Evolutionary conservation across 1,140 invertebrate genomes (phyloP), one percentile per base, ranked within the genome.

Genomic region (Papilio xuthus): DNA sequence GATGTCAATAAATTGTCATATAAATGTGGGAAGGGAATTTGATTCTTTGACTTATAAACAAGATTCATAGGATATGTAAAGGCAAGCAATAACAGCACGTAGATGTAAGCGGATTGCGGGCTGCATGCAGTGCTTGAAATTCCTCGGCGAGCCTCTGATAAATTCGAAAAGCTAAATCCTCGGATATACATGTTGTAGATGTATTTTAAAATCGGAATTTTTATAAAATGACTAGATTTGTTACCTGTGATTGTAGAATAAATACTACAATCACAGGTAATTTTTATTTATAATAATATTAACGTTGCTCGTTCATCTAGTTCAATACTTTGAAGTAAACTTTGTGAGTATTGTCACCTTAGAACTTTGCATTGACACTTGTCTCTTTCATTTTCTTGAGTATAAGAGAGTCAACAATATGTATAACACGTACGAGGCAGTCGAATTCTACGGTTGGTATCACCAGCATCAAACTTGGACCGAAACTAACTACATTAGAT

Each of bases 401-500:
- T 9, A 26, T 9, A 15, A 63, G 6, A 6, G 8, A 13, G 32
- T 6, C 32, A 37, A 37, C 32, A 37, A 37, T 37, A 37, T 37
- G 32, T 37, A 37, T 37, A 0, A 37, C 32, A 37, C 7, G 32
- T 37, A 37, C 70, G 9, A 9, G 18, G 50, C 50, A 53, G 50
- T 20, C 6, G 44, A 37, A 37, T 37, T 53, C 50, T 20, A 53
- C n/a, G 50, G 71, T 73, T 73, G 13, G 13, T 28, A 47, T 42
- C 70, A 44, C n/a, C 37, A 4, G 23, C 20, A 73, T 73, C 70
- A 71, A 71, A 71, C 37, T 71, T 71, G 70, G 15, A 71, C 71
- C 15, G 37, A 73, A 28, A 73, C 71, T 72, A 72, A 47, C 70
- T 73, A 73, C 71, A 73, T 73, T 73, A 73, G 71, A 73, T 47